Percentiles rank a stretch among this genome's conserved stretches.
phyloP scores from a whole-genome alignment of 2,888 invertebrate species.

The Pseudolycoriella hygida region DNA sequence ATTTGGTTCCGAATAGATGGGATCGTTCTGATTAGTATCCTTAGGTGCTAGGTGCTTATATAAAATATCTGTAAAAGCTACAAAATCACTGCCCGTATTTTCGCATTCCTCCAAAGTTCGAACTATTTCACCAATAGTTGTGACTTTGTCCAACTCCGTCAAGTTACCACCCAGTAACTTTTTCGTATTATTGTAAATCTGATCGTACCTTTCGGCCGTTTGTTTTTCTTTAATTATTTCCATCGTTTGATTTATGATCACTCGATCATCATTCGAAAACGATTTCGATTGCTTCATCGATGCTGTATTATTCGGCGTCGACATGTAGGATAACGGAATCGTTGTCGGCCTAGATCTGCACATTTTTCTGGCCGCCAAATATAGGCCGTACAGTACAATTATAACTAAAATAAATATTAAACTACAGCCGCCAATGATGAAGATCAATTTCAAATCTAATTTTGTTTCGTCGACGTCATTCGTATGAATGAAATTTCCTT shows the following conservation, averaged over 20 bases:
- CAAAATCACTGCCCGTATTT: conserved; percentile 18
- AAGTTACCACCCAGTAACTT: conserved; percentile 16
- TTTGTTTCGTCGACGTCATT: conserved; percentile 16
- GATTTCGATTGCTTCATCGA: conserved; percentile 5
- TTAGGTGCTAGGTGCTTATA: conserved; percentile 16
- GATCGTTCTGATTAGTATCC: conserved; percentile 12
- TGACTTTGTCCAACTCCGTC: conserved; percentile 18
- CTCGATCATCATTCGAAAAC: conserved; percentile 18
- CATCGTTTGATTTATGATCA: conserved; percentile 18
- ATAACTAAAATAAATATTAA: neutral
- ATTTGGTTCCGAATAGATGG: conserved; percentile 19
- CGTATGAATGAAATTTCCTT: conserved; percentile 19
- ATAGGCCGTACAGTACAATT: neutral
- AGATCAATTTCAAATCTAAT: conserved; percentile 1
- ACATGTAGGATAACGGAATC: neutral
- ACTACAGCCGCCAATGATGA: conserved; percentile 7
- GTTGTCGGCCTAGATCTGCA: neutral
- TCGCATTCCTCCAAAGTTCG: conserved; percentile 16
- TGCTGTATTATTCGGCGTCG: neutral
- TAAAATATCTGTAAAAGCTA: conserved; percentile 19
- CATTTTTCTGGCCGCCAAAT: neutral
- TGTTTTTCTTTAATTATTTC: conserved; percentile 18
- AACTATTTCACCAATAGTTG: conserved; percentile 18
- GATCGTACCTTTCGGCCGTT: conserved; percentile 17
- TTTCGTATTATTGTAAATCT: conserved; percentile 16